Evolutionary conservation across 2,797 vertebrate species (phyloP).

Genomic region (Catostomus latipinnis): DNA sequence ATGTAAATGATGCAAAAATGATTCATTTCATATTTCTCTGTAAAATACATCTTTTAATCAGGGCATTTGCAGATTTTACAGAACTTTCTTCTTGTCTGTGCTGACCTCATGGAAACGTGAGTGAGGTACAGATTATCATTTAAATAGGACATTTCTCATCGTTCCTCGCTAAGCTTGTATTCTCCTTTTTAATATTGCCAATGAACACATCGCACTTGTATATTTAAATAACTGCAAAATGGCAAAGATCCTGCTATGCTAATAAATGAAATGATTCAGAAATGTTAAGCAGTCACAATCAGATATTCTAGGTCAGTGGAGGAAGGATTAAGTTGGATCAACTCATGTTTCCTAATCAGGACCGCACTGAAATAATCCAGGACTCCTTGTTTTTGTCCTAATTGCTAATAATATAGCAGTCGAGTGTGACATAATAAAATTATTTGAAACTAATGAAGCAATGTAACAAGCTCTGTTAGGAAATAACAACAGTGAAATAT

Average conservation of each 20-base stretch:
- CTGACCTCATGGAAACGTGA: slow-evolving; percentile 22
- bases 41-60: background rate
- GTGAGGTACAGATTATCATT: slow-evolving; percentile 13
- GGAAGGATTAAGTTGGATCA: slow-evolving; percentile 30
- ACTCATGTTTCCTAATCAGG: slow-evolving; percentile 26
- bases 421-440: background rate
- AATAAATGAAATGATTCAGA: background rate
- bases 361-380: background rate
- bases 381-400: background rate
- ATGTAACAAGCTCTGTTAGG: background rate
- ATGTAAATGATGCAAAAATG: background rate
- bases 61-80: background rate
- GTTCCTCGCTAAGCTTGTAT: background rate
- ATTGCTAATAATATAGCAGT: background rate
- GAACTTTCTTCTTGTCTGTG: background rate
- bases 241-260: background rate
- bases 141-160: background rate
- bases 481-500: background rate
- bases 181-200: background rate
- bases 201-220: background rate
- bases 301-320: slow-evolving; percentile 39
- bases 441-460: background rate
- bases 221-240: background rate
- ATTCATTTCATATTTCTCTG: background rate
- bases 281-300: background rate